Conservation (phyloP, 2,888 invertebrate species). For the Parnassius orleans region DNA sequence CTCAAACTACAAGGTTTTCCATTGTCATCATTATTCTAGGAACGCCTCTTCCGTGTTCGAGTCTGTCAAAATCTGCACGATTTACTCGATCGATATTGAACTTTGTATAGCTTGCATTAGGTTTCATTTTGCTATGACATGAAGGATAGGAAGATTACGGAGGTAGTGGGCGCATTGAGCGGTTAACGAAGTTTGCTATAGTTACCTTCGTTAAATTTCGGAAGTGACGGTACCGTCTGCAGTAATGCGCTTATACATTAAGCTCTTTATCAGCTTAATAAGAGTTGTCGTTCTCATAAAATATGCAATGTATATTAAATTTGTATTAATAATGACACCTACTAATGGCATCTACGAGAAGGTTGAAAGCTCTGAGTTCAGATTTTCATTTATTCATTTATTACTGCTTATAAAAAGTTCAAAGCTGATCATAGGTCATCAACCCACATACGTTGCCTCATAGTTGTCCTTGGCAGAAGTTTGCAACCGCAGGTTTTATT, state of each 20-base stretch:
- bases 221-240: slow-evolving; percentile 9
- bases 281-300: not conserved
- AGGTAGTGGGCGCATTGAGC: slow-evolving; percentile 1
- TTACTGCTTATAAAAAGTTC: too few relatives aligned
- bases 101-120: not conserved
- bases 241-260: slow-evolving; percentile 13
- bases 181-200: slow-evolving; percentile 20
- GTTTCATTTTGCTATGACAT: not conserved
- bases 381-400: too few relatives aligned
- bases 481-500: too few relatives aligned
- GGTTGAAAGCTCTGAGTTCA: too few relatives aligned
- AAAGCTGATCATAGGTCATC: too few relatives aligned
- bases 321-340: too few relatives aligned
- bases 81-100: slow-evolving; percentile 1
- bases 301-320: too few relatives aligned
- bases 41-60: slow-evolving; percentile 25
- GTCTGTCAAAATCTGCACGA: slow-evolving; percentile 13
- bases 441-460: too few relatives aligned
- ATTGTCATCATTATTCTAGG: slow-evolving; percentile 25
- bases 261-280: slow-evolving; percentile 4
- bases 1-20: slow-evolving; percentile 22
- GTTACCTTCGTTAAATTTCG: slow-evolving; percentile 23
- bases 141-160: not conserved
- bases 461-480: too few relatives aligned
- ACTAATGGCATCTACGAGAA: too few relatives aligned